phyloP scores from a whole-genome alignment of 2,797 vertebrate species.

The Leuciscus waleckii region DNA sequence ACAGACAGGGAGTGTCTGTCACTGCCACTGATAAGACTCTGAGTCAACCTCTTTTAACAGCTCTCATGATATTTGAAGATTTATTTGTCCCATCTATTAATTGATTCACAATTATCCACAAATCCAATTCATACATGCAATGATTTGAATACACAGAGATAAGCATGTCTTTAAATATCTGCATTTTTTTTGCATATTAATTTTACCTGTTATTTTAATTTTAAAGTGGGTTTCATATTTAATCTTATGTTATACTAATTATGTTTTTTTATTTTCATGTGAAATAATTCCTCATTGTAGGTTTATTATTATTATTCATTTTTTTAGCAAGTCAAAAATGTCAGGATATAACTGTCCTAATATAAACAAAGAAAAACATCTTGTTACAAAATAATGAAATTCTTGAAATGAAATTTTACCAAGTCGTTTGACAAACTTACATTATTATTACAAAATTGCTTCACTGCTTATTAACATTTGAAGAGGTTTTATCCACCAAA shows the following conservation, averaged over 20 bases:
- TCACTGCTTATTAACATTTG: not conserved
- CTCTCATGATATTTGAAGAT: not conserved
- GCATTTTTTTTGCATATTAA: not conserved
- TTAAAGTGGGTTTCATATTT: not conserved
- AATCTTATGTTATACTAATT: not conserved
- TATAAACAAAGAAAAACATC: not conserved
- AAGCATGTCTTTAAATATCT: not conserved
- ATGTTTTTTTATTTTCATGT: not conserved
- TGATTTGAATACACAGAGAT: not conserved
- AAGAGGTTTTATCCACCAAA: not conserved
- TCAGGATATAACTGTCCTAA: not conserved
- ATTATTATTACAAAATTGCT: not conserved
- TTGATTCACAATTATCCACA: not conserved
- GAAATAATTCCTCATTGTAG: not conserved
- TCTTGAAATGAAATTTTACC: not conserved
- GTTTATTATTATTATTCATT: not conserved
- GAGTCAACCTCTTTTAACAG: not conserved
- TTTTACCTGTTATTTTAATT: too few relatives aligned
- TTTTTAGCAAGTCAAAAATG: not conserved
- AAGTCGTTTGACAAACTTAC: not conserved
- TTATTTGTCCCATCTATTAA: not conserved
- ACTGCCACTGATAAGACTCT: not conserved
- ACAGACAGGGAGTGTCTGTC: conserved; percentile 20
- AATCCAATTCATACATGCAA: not conserved
- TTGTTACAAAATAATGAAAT: not conserved